Evolutionary conservation across 2,888 invertebrate species (phyloP).

Genomic region (Clunio marinus): DNA sequence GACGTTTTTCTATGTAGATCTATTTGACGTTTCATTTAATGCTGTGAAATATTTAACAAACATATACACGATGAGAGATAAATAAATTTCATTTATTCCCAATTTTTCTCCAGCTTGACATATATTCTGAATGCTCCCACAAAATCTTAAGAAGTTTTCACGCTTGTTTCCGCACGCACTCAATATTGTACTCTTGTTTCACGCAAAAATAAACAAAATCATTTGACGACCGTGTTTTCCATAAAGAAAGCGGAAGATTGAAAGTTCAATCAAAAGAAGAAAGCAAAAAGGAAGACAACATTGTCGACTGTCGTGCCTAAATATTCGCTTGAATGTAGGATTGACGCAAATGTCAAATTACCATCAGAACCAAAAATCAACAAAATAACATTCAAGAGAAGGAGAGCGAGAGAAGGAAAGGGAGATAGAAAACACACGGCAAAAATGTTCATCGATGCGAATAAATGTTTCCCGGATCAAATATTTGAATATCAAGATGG

Average conservation of each 20-base stretch:
- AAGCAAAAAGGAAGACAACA: no score
- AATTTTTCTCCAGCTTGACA: no score
- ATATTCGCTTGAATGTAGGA: constrained; percentile 15
- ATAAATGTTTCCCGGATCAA: constrained; percentile 6
- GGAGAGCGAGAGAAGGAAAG: not conserved
- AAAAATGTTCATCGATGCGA: constrained; percentile 14
- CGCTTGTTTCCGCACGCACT: no score
- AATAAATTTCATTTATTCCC: no score
- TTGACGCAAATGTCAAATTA: constrained; percentile 23
- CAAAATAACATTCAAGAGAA: constrained; percentile 2
- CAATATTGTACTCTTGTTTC: not conserved
- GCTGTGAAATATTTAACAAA: no score
- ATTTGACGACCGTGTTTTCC: not conserved
- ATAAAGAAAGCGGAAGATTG: no score
- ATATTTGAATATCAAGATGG: constrained; percentile 24
- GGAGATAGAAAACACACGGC: not conserved
- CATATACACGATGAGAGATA: no score
- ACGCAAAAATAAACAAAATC: not conserved
- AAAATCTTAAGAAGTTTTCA: no score
- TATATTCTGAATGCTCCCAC: no score
- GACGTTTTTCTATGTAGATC: constrained; percentile 18
- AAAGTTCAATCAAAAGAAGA: not conserved
- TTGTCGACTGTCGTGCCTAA: no score
- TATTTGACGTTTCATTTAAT: constrained; percentile 38
- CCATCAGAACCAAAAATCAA: constrained; percentile 12